phyloP scores from a whole-genome alignment of 2,888 invertebrate species.

The Hydriomena furcata region DNA sequence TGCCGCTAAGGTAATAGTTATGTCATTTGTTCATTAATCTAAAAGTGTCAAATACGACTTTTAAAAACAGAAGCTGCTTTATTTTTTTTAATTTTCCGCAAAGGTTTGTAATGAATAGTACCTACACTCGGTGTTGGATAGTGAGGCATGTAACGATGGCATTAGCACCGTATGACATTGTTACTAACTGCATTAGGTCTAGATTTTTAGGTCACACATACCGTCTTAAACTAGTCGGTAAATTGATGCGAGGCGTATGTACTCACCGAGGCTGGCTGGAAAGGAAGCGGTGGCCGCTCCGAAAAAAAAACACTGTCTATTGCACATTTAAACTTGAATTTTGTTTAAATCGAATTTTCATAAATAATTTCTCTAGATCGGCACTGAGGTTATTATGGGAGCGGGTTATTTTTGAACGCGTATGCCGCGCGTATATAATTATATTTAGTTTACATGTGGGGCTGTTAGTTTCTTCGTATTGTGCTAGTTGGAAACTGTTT shows the following conservation, averaged over 20 bases:
- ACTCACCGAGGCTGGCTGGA: slow-evolving; percentile 41
- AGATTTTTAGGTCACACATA: slow-evolving; percentile 69
- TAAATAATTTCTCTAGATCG: slow-evolving; percentile 36
- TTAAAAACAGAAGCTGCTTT: background rate
- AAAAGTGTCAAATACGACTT: slow-evolving; percentile 11
- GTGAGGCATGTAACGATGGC: slow-evolving; percentile 13
- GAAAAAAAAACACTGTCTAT: slow-evolving; percentile 40
- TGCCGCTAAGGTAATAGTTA: slow-evolving; percentile 30
- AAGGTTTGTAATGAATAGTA: slow-evolving; percentile 6
- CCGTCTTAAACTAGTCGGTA: slow-evolving; percentile 45
- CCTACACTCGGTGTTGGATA: slow-evolving; percentile 14
- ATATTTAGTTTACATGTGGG: slow-evolving; percentile 21
- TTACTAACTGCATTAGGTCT: slow-evolving; percentile 67
- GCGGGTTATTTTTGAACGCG: slow-evolving; percentile 29
- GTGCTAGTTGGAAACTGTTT: slow-evolving; percentile 41
- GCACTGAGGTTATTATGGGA: slow-evolving; percentile 29
- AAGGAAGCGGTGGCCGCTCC: slow-evolving; percentile 14
- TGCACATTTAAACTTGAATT: slow-evolving; percentile 44
- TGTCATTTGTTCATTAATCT: slow-evolving; percentile 13
- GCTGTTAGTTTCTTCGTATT: slow-evolving; percentile 40
- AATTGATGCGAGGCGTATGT: slow-evolving; percentile 34
- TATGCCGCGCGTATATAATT: slow-evolving; percentile 12
- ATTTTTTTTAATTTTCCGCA: slow-evolving; percentile 11
- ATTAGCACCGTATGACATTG: slow-evolving; percentile 35
- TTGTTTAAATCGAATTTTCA: slow-evolving; percentile 28